phyloP scores from a whole-genome alignment of 92 coral and sea anemone species.

The Meandrina meandrites region DNA sequence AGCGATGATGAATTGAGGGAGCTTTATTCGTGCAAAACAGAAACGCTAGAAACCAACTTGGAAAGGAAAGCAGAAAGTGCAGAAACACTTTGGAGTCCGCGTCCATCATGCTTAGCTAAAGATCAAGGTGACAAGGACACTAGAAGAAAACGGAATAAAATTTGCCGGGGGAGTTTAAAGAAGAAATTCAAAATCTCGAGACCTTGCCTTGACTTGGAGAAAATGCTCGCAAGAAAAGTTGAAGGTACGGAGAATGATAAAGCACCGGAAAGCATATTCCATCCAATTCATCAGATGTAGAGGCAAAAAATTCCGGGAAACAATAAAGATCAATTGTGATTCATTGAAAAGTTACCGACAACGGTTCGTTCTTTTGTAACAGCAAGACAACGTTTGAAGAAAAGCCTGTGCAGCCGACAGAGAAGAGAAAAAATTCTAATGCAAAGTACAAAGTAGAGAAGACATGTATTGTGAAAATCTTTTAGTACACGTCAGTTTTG shows the following conservation, averaged over 20 bases:
- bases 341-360: not conserved
- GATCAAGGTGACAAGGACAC: conserved; percentile 29
- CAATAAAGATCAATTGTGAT: conserved; percentile 25
- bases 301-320: conserved; percentile 13
- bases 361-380: not conserved
- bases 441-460: conserved; percentile 1
- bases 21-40: conserved; percentile 4
- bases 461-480: not conserved
- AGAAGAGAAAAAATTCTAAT: not conserved
- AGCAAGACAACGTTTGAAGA: not conserved
- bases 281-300: conserved; percentile 43
- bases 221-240: conserved; percentile 57
- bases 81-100: not conserved
- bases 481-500: conserved; percentile 22
- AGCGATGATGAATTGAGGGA: conserved; percentile 58
- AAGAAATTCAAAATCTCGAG: conserved; percentile 62
- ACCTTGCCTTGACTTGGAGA: conserved; percentile 64
- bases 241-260: conserved; percentile 9
- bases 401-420: not conserved
- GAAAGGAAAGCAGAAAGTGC: not conserved
- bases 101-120: not conserved
- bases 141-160: conserved; percentile 45
- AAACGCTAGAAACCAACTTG: not conserved
- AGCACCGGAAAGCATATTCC: conserved; percentile 29
- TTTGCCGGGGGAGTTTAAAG: conserved; percentile 37